Percentiles rank a stretch among this genome's conserved stretches.
phyloP scores from a whole-genome alignment of 2,113 vertebrate genomes.

The Brachyhypopomus occidentalis region DNA sequence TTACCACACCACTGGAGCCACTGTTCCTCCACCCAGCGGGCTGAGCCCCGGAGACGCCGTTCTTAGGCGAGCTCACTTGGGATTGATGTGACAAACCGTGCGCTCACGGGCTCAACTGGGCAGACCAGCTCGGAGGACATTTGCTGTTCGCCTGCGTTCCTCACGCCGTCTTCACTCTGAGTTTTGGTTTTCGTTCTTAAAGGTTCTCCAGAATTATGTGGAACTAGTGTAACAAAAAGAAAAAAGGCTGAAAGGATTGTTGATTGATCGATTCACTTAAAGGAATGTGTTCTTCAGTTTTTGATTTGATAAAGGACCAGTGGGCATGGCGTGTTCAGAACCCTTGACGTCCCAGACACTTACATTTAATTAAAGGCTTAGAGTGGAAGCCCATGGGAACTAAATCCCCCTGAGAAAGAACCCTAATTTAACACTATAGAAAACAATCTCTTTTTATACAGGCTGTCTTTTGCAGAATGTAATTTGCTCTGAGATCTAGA shows the following conservation, averaged over 20 bases:
- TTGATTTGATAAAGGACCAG: neutral
- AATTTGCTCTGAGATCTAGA: constrained; percentile 1
- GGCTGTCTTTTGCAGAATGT: neutral
- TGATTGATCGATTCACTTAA: neutral
- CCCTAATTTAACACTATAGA: constrained; percentile 19
- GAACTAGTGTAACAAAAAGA: too few relatives aligned
- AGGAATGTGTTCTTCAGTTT: neutral
- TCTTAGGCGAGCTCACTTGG: neutral
- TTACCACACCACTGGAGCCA: neutral
- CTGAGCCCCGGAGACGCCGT: neutral
- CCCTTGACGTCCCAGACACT: neutral
- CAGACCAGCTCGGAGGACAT: neutral
- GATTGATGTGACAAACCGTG: neutral
- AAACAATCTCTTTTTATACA: neutral
- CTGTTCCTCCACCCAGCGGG: neutral
- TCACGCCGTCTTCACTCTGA: too few relatives aligned
- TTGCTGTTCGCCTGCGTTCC: neutral
- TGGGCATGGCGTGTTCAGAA: neutral
- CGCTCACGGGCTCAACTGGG: neutral
- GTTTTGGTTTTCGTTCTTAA: too few relatives aligned
- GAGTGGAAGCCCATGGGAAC: constrained; percentile 15
- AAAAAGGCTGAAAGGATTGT: neutral
- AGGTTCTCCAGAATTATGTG: too few relatives aligned
- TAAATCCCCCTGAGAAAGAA: neutral
- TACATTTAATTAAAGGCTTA: constrained; percentile 21